Evolutionary conservation across 2,797 vertebrate genomes (phyloP).

Genomic region (Lacerta viridis): DNA sequence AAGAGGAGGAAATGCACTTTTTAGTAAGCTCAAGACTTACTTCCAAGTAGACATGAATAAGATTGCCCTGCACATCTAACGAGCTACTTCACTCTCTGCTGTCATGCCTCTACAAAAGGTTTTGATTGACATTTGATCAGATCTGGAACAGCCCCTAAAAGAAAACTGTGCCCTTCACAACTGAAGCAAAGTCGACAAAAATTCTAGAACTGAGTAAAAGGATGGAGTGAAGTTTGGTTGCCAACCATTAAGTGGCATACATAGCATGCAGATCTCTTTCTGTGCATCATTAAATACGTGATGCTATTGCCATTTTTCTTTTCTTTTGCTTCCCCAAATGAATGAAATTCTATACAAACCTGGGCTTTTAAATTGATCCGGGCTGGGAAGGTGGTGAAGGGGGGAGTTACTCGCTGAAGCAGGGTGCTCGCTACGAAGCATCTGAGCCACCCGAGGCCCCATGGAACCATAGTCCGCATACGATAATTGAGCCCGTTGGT

Average conservation of each 20-base stretch:
- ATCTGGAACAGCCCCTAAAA: neutral
- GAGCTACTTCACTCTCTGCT: neutral
- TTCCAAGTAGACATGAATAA: neutral
- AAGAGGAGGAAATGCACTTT: neutral
- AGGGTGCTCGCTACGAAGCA: slow-evolving; percentile 91
- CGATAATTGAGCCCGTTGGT: slow-evolving; percentile 90
- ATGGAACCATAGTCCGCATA: slow-evolving; percentile 91
- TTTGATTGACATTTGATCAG: neutral
- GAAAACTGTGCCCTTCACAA: neutral
- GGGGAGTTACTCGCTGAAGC: slow-evolving; percentile 88
- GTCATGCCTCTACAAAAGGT: neutral
- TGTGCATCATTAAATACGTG: slow-evolving; percentile 16
- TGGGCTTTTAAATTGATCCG: slow-evolving; percentile 91
- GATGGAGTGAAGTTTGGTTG: slow-evolving; percentile 16
- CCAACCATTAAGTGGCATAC: neutral
- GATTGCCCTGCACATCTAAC: neutral
- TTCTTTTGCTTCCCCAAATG: slow-evolving; percentile 41
- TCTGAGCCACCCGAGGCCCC: slow-evolving; percentile 90
- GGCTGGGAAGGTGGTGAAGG: slow-evolving; percentile 87
- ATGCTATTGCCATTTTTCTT: neutral
- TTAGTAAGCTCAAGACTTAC: no score
- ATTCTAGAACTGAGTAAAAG: neutral
- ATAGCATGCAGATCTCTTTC: slow-evolving; percentile 46
- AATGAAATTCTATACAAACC: slow-evolving; percentile 85
- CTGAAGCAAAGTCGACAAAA: slow-evolving; percentile 5